Conservation (phyloP, 2,113 vertebrate genomes). For the Talpa occidentalis region DNA sequence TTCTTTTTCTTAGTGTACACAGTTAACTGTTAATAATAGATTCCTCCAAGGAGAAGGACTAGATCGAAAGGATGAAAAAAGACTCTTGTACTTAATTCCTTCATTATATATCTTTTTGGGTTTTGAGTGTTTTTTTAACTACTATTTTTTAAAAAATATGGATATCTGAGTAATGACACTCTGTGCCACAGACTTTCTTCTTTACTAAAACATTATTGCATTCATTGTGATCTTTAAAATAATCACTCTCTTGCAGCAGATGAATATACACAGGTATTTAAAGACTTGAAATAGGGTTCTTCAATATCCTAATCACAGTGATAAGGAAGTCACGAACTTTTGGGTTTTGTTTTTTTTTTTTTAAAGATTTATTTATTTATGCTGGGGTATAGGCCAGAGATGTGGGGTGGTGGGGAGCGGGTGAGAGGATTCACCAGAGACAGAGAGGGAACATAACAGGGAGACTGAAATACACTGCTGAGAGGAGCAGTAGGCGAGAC, state of each 20-base stretch:
- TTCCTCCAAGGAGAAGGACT: not conserved
- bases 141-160: not conserved
- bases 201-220: slow-evolving; percentile 22
- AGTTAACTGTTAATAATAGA: not conserved
- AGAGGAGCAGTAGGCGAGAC: too few relatives aligned
- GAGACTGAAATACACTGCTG: too few relatives aligned
- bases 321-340: slow-evolving; percentile 16
- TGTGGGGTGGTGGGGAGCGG: too few relatives aligned
- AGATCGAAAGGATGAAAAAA: not conserved
- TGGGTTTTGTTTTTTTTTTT: not conserved
- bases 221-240: not conserved
- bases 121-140: not conserved
- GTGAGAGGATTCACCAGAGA: too few relatives aligned
- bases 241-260: not conserved
- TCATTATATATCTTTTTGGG: not conserved
- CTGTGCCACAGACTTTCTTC: not conserved
- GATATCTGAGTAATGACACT: not conserved
- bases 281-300: not conserved
- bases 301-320: not conserved
- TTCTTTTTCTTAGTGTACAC: not conserved
- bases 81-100: not conserved
- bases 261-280: not conserved
- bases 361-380: too few relatives aligned
- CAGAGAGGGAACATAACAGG: too few relatives aligned
- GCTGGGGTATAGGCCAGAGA: too few relatives aligned